A percentile compares a stretch with the other conserved stretches of the same genome.
Conservation (phyloP, 2,113 vertebrate species). For the Cisticola juncidis region DNA sequence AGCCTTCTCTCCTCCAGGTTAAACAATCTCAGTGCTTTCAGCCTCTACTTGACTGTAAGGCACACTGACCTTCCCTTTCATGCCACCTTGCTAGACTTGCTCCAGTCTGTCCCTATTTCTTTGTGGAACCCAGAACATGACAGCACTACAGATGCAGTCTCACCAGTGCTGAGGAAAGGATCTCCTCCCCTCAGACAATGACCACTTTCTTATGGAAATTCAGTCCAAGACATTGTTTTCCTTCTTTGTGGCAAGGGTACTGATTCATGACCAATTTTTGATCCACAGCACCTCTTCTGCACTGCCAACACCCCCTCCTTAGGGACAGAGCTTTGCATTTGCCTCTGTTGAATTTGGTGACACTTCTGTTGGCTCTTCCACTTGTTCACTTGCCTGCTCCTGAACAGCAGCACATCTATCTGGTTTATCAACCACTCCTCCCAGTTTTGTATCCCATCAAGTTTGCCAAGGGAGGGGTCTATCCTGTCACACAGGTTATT, state of each 20-base stretch:
- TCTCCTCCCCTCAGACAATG: background rate
- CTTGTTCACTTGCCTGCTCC: background rate
- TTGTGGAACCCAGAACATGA: background rate
- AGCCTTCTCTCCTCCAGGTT: background rate
- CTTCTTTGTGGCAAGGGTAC: background rate
- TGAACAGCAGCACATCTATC: fast-evolving
- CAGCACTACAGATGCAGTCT: background rate
- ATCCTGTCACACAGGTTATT: background rate
- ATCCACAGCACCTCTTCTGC: background rate
- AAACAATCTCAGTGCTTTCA: background rate
- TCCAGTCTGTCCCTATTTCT: background rate
- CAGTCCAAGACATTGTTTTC: background rate
- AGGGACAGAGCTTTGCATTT: background rate
- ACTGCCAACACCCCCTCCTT: fast-evolving
- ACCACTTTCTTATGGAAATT: background rate
- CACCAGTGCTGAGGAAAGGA: background rate
- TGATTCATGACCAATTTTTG: background rate
- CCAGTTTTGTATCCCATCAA: background rate
- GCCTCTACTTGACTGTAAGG: background rate
- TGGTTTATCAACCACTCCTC: background rate
- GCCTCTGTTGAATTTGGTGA: background rate
- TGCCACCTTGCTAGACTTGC: background rate
- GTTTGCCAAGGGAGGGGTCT: background rate
- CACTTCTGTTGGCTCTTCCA: background rate
- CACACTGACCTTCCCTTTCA: background rate